Conservation (phyloP, 1,140 invertebrate genomes). For the Halictus rubicundus region DNA sequence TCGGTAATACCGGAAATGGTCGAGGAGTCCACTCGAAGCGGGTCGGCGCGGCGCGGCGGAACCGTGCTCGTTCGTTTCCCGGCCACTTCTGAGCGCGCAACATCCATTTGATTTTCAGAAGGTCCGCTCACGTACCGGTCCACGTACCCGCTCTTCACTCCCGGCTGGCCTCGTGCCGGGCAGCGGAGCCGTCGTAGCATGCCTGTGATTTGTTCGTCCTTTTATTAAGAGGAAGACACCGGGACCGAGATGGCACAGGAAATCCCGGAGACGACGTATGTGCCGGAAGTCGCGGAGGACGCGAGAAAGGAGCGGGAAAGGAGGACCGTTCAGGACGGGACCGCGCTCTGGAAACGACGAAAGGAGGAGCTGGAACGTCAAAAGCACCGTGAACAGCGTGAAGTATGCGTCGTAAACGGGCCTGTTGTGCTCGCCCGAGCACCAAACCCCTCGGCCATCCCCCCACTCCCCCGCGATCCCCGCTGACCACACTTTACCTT, state of each 20-base stretch:
- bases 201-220: constrained; percentile 35
- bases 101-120: constrained; percentile 28
- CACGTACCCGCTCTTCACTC: not conserved
- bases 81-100: not conserved
- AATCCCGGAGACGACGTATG: constrained; percentile 69
- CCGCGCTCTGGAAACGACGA: constrained; percentile 69
- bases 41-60: too few relatives aligned
- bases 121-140: not conserved
- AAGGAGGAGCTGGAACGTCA: constrained; percentile 76
- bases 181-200: not conserved
- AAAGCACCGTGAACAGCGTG: constrained; percentile 75
- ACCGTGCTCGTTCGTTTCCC: not conserved
- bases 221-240: constrained; percentile 40
- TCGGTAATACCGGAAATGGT: not conserved
- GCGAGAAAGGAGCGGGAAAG: constrained; percentile 69
- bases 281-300: constrained; percentile 71
- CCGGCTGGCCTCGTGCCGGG: too few relatives aligned
- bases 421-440: constrained; percentile 2
- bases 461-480: too few relatives aligned
- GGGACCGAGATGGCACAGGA: constrained; percentile 65
- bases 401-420: constrained; percentile 72
- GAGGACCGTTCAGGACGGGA: constrained; percentile 71
- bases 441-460: too few relatives aligned
- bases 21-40: not conserved
- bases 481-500: constrained; percentile 20